Evolutionary conservation across 2,888 invertebrate genomes (phyloP).

Genomic region (Hybos culiciformis): DNA sequence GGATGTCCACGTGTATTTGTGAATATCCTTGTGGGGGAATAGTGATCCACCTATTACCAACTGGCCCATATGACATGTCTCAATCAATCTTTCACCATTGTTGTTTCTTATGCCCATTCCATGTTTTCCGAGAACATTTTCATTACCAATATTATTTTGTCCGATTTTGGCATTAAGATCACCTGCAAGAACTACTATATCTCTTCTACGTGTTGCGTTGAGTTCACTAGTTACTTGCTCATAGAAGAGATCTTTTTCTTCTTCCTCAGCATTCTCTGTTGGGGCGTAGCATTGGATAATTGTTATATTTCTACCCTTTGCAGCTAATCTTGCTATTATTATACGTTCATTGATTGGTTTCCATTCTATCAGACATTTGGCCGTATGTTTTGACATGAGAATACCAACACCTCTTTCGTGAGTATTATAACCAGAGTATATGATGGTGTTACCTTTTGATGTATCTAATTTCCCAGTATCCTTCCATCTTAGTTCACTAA

Average conservation of each 20-base stretch:
- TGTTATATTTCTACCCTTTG: background rate
- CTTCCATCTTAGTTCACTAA: background rate
- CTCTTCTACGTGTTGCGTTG: background rate
- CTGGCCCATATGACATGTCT: background rate
- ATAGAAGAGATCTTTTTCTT: background rate
- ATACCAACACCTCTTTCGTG: background rate
- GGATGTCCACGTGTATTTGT: constrained; percentile 2
- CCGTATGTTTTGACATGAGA: too few relatives aligned
- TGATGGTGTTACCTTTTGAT: background rate
- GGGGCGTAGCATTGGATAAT: background rate
- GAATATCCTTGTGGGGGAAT: constrained; percentile 5
- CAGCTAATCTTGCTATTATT: background rate
- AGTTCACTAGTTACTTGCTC: background rate
- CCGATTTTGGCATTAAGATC: background rate
- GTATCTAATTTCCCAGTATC: background rate
- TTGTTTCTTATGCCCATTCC: background rate
- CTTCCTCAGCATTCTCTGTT: background rate
- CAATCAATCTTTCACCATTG: background rate
- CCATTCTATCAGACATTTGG: background rate
- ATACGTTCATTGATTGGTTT: background rate
- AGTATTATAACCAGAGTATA: background rate
- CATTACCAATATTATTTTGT: background rate
- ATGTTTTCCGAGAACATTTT: background rate
- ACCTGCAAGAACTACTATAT: background rate
- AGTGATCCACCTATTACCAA: background rate